These are phyloP conservation scores for Caenorhabditis parvicauda DNA, from an alignment of 2,888 invertebrate genomes.

Conservation along the genomic window DNA sequence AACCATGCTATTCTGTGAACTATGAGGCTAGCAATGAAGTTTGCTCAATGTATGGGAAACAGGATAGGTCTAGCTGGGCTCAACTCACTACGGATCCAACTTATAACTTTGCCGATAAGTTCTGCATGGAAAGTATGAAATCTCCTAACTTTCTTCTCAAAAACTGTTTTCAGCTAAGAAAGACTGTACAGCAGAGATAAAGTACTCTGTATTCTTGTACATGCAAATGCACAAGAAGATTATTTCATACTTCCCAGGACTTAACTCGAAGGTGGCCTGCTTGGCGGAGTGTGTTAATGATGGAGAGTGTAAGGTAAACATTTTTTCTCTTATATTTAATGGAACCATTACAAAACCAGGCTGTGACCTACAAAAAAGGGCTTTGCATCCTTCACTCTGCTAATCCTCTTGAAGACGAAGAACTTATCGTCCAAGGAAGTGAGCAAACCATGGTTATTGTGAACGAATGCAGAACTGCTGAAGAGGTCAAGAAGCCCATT, in stretches of 20 bases:
- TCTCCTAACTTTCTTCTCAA: too few relatives aligned
- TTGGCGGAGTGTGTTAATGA: constrained; percentile 39
- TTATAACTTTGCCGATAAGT: constrained; percentile 43
- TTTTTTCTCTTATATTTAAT: neutral
- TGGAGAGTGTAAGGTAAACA: constrained; percentile 29
- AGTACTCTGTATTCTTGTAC: constrained; percentile 37
- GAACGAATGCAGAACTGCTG: constrained; percentile 36
- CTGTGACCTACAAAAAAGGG: constrained; percentile 40
- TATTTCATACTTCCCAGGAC: constrained; percentile 22
- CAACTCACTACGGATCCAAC: constrained; percentile 25
- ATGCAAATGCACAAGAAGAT: constrained; percentile 33
- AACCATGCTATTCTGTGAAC: constrained; percentile 34
- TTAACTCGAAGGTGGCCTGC: constrained; percentile 40
- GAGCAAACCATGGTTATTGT: constrained; percentile 43
- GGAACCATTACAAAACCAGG: constrained; percentile 7
- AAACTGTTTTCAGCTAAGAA: constrained; percentile 35
- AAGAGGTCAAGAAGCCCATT: neutral
- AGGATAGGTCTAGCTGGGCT: constrained; percentile 14
- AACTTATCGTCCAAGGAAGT: constrained; percentile 29
- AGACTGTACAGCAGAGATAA: constrained; percentile 35
- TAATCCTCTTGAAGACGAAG: constrained; percentile 20
- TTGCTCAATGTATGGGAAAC: constrained; percentile 35
- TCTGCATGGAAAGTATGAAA: constrained; percentile 39
- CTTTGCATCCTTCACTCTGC: constrained; percentile 41
- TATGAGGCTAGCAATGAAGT: constrained; percentile 39